Percentiles rank a stretch among this genome's conserved stretches.
Conservation (phyloP, 1,140 invertebrate species). For the Caenorhabditis remanei region DNA sequence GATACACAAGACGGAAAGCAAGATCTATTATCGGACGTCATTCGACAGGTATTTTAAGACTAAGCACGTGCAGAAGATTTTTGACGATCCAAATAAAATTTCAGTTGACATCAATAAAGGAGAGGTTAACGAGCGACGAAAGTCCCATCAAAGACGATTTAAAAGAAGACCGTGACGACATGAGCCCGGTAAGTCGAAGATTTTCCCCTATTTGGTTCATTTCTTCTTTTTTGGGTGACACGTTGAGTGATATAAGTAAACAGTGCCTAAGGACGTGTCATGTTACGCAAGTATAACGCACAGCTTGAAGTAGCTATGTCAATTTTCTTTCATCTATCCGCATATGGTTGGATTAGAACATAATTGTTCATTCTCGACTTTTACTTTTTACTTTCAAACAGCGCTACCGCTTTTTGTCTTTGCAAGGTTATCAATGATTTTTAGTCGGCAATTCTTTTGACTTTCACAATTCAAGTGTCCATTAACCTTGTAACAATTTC, state of each 20-base stretch:
- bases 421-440: background rate
- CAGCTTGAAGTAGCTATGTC: background rate
- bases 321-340: slow-evolving; percentile 15
- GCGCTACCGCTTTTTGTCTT: background rate
- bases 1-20: slow-evolving; percentile 68
- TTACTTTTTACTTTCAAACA: background rate
- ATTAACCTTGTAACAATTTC: slow-evolving; percentile 50
- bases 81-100: background rate
- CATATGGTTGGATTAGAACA: background rate
- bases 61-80: slow-evolving; percentile 19
- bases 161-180: slow-evolving; percentile 49
- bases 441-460: slow-evolving; percentile 4
- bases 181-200: slow-evolving; percentile 30
- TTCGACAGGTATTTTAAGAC: slow-evolving; percentile 70
- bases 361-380: background rate
- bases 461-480: slow-evolving; percentile 9
- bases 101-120: slow-evolving; percentile 51
- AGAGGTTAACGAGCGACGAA: slow-evolving; percentile 49
- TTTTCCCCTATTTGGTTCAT: background rate
- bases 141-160: slow-evolving; percentile 42
- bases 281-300: background rate
- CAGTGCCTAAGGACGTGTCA: slow-evolving; percentile 27
- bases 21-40: slow-evolving; percentile 70
- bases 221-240: background rate
- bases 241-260: slow-evolving; percentile 18